phyloP scores from a whole-genome alignment of 2,888 invertebrate genomes.

The Pomacea canaliculata region DNA sequence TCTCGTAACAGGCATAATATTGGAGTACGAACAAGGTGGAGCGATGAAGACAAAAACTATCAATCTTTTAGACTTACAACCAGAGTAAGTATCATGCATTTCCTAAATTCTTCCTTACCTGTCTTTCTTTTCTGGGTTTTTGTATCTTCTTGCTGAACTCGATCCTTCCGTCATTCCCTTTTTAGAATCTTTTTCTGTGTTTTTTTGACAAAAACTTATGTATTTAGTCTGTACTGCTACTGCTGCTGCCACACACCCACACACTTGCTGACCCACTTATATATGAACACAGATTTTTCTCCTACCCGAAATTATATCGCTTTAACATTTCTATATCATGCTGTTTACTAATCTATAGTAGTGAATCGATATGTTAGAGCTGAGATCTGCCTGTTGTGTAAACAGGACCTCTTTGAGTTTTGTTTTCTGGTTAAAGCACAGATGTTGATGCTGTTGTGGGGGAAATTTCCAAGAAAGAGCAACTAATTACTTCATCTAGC shows the following conservation, averaged over 20 bases:
- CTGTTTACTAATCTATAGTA: no score
- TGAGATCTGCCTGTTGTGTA: no score
- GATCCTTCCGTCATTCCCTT: neutral
- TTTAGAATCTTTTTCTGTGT: neutral
- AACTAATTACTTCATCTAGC: conserved; percentile 67
- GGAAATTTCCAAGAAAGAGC: conserved; percentile 68
- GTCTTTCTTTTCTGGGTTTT: neutral
- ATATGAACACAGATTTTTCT: no score
- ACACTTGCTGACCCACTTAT: neutral
- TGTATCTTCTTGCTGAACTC: neutral
- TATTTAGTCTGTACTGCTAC: no score
- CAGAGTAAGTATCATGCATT: conserved; percentile 57
- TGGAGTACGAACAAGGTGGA: conserved; percentile 70
- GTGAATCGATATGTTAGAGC: no score
- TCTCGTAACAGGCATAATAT: conserved; percentile 66
- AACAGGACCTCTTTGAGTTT: no score
- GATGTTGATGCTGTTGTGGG: conserved; percentile 68
- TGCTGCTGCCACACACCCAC: neutral
- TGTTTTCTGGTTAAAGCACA: conserved; percentile 50
- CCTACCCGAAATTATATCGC: no score
- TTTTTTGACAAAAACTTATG: no score
- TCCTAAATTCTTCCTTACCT: neutral
- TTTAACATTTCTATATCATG: no score
- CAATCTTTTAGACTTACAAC: conserved; percentile 67
- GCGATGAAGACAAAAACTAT: conserved; percentile 68